A percentile compares a stretch with the other conserved stretches of the same genome.
phyloP scores from a whole-genome alignment of 2,888 invertebrate genomes.

The Thera britannica region DNA sequence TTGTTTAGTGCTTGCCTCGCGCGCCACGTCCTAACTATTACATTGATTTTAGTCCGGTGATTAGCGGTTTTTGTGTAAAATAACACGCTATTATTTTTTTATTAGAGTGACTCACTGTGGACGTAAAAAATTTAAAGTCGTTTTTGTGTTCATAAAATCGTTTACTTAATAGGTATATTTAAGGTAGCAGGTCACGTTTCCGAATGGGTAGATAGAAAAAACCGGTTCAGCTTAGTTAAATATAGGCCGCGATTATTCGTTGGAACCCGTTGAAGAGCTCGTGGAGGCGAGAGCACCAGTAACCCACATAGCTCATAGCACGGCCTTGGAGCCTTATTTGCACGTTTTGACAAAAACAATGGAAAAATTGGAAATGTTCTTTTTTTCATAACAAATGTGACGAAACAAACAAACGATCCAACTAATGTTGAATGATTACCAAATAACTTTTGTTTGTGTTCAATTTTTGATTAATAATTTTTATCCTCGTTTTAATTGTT shows the following conservation, averaged over 20 bases:
- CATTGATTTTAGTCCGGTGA: background rate
- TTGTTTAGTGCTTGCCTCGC: background rate
- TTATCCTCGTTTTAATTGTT: too few species aligned
- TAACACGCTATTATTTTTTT: background rate
- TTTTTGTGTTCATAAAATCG: too few species aligned
- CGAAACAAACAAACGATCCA: background rate
- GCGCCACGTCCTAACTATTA: background rate
- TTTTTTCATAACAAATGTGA: background rate
- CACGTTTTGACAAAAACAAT: background rate
- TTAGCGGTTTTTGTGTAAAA: slow-evolving; percentile 3
- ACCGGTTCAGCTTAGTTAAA: slow-evolving; percentile 8
- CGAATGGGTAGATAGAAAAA: background rate
- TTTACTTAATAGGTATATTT: background rate
- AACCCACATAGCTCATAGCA: slow-evolving; percentile 13
- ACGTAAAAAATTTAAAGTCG: too few species aligned
- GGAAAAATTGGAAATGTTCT: background rate
- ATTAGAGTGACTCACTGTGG: too few species aligned
- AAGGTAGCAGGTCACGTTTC: background rate
- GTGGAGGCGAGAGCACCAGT: slow-evolving; percentile 1
- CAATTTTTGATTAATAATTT: too few species aligned
- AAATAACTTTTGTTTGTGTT: too few species aligned
- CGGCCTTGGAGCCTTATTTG: slow-evolving; percentile 5
- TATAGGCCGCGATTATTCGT: background rate
- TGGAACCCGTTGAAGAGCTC: slow-evolving; percentile 4
- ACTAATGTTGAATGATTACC: background rate